phyloP scores from a whole-genome alignment of 2,113 vertebrate genomes.

The Chaetorhynchus papuensis region DNA sequence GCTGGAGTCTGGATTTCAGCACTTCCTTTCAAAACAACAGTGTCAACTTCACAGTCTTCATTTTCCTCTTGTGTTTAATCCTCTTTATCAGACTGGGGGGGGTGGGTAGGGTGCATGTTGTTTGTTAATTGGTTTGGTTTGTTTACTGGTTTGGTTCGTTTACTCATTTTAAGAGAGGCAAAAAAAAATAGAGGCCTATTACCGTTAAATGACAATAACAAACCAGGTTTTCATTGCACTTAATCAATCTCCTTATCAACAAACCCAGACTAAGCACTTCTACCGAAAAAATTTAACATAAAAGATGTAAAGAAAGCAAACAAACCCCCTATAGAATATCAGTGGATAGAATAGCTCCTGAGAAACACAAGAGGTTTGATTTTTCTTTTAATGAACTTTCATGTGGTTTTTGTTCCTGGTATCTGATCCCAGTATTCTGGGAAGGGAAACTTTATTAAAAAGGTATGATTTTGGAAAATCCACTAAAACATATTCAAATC shows the following conservation, averaged over 20 bases:
- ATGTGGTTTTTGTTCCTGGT: background rate
- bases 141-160: background rate
- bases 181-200: background rate
- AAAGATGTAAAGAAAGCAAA: background rate
- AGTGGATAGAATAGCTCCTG: background rate
- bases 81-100: background rate
- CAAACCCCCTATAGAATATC: background rate
- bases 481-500: conserved; percentile 22
- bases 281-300: background rate
- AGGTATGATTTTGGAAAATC: conserved; percentile 36
- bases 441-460: conserved; percentile 21
- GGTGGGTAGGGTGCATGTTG: background rate
- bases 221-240: background rate
- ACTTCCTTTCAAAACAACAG: background rate
- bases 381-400: background rate
- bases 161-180: background rate
- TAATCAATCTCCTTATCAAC: background rate
- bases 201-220: background rate
- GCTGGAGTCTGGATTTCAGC: background rate
- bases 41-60: background rate
- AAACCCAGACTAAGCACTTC: background rate
- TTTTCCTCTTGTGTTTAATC: background rate
- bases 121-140: background rate
- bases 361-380: conserved; percentile 9
- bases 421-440: background rate